Base-by-base conservation (phyloP, 2,888 invertebrate species). In the Melanostoma scalare region DNA sequence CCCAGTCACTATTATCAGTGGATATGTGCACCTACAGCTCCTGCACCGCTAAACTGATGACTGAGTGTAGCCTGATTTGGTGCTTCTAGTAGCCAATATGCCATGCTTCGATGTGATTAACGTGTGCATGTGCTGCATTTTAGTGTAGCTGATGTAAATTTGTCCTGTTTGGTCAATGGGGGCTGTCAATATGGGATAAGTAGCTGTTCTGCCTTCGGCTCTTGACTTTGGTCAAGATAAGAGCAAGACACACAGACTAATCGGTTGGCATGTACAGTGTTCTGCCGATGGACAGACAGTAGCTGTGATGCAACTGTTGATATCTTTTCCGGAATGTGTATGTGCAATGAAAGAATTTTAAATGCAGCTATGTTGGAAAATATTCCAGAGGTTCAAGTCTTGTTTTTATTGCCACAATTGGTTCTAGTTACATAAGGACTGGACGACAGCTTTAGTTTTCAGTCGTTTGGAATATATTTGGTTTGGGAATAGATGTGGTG, bases 111-210 rank as follows among this genome's bases (percentile, higher is more conserved):
- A 50, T 53, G 84, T 79, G 84, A 75, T 79, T 75, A 84, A 79
- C 79, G 74, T 73, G 44, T 60, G 67, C 84, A 79, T 31, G 50
- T 50, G 44, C 60, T 10, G 46, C 67, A 68, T 74, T 84, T 67
- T 67, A 55, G 38, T 61, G 44, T 3, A 6, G 44, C 52, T 10
- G 48, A 63, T 9, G 48, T 48, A 30, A 61, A 61, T 48, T 61
- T 56, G 58, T 67, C 61, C 67, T 60, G 67, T 38, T 50, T 33
- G 53, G 46, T 53, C 69, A 61, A 50, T 76, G 65, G 73, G 73
- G 75, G 65, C 84, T 84, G 79, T 75, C 84, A 84, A 79, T 67
- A 74, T 55, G 65, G 48, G 74, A 79, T 69, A 84, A 84, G 84
- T 79, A 71, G 74, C 74, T 79, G 84, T 84, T 79, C 36, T 75